Conservation (phyloP, 2,113 vertebrate species). For the Carlito syrichta region DNA sequence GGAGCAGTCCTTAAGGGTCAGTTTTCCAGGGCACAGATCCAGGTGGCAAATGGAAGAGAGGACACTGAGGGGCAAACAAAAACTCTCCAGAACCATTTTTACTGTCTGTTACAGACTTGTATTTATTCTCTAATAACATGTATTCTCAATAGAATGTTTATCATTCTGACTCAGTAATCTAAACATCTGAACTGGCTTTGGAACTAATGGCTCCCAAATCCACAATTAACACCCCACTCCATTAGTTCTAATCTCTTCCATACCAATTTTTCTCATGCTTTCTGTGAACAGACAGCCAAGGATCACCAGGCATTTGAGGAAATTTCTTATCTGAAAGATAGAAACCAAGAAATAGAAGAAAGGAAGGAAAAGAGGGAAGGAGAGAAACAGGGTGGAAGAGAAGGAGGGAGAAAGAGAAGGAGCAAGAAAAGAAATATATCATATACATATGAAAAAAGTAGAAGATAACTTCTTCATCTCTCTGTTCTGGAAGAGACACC, state of each 20-base stretch:
- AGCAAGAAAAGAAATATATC: not conserved
- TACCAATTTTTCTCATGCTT: not conserved
- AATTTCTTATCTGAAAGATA: not conserved
- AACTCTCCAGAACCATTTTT: not conserved
- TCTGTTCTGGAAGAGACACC: too few species aligned
- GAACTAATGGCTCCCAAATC: not conserved
- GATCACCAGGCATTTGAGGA: not conserved
- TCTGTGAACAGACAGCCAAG: not conserved
- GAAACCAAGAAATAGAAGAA: not conserved
- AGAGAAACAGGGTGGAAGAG: not conserved
- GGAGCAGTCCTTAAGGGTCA: not conserved
- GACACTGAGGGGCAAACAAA: not conserved
- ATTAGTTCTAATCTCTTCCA: not conserved
- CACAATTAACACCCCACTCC: not conserved
- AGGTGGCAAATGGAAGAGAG: not conserved
- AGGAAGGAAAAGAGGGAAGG: not conserved
- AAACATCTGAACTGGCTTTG: not conserved
- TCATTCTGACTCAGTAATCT: not conserved
- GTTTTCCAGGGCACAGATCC: not conserved
- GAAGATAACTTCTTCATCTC: too few species aligned
- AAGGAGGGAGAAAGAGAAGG: not conserved
- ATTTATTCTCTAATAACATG: not conserved
- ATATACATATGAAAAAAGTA: not conserved
- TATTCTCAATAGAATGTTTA: not conserved
- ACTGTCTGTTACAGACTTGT: not conserved